Evolutionary conservation across 2,797 vertebrate species (phyloP).

Genomic region (Pachyuromys duprasi): DNA sequence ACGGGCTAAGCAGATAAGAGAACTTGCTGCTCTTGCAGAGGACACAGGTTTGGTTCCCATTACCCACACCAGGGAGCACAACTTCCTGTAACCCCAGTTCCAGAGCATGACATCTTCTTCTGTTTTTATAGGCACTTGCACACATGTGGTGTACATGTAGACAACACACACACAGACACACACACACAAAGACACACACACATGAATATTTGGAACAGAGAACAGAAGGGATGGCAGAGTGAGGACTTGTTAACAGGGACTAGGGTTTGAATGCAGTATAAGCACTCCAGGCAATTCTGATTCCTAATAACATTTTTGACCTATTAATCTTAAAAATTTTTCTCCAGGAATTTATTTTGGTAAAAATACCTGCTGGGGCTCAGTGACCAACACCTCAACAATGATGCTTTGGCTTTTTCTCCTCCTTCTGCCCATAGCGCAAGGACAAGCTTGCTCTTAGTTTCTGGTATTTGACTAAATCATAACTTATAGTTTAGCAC

Average conservation of each 20-base stretch:
- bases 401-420: not conserved
- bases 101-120: not conserved
- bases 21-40: not conserved
- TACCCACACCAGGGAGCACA: too few relatives aligned
- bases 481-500: not conserved
- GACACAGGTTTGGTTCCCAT: not conserved
- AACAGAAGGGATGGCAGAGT: not conserved
- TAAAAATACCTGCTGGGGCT: not conserved
- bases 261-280: not conserved
- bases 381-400: not conserved
- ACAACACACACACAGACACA: too few relatives aligned
- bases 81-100: too few relatives aligned
- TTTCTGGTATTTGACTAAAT: not conserved
- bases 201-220: rapidly evolving
- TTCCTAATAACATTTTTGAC: not conserved
- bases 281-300: not conserved
- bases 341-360: not conserved
- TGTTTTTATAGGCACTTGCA: not conserved
- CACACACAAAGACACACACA: too few relatives aligned
- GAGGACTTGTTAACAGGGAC: too few relatives aligned
- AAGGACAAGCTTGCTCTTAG: not conserved
- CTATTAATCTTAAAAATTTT: not conserved
- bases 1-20: too few relatives aligned
- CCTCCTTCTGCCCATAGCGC: not conserved
- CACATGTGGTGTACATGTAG: not conserved